These are phyloP conservation scores for Dexiosoma caninum DNA, from an alignment of 2,888 invertebrate genomes.

Conservation along the genomic window DNA sequence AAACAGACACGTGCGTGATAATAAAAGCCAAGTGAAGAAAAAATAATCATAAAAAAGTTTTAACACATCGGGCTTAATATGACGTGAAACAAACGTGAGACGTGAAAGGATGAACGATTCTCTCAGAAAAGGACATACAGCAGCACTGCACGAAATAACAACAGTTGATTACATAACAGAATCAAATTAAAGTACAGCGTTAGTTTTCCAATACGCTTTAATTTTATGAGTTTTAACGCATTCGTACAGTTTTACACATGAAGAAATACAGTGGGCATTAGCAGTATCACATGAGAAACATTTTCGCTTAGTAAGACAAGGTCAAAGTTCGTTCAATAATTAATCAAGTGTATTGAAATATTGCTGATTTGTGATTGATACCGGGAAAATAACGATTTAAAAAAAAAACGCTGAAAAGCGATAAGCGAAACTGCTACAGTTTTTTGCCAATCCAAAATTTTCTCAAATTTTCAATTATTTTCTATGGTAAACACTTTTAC, in stretches of 20 bases:
- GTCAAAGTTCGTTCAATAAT: no score
- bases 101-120: conserved; percentile 31
- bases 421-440: no score
- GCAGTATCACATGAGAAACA: no score
- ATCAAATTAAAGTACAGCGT: conserved; percentile 30
- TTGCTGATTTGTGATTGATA: no score
- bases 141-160: neutral
- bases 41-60: neutral
- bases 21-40: neutral
- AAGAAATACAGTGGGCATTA: neutral
- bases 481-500: no score
- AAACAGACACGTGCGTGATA: neutral
- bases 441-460: no score
- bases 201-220: conserved; percentile 34
- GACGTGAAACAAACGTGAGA: conserved; percentile 48
- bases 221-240: neutral
- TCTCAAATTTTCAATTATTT: no score
- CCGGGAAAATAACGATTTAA: no score
- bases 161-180: neutral
- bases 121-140: conserved; percentile 34
- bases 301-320: no score
- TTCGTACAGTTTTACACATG: neutral
- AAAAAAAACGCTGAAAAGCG: no score
- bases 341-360: no score
- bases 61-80: conserved; percentile 43